Evolutionary conservation across 2,797 vertebrate genomes (phyloP).

Genomic region (Arctocebus calabarensis): DNA sequence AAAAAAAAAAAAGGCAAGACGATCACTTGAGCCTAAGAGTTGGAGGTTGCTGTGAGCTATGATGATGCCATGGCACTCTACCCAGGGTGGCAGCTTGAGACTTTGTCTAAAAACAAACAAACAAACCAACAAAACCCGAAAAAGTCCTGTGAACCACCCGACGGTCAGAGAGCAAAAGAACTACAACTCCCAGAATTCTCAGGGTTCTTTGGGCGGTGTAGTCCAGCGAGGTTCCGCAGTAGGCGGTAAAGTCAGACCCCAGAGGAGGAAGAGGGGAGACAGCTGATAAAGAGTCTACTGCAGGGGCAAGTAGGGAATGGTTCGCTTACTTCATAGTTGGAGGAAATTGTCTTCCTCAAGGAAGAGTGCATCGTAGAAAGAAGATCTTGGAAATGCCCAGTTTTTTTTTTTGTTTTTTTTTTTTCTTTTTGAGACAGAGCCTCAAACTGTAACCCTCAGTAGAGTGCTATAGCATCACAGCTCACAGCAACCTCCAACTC

Average conservation of each 20-base stretch:
- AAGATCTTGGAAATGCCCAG: not conserved
- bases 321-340: not conserved
- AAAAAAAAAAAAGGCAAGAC: too few species aligned
- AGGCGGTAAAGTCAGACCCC: not conserved
- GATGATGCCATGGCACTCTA: too few species aligned
- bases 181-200: slow-evolving; percentile 28
- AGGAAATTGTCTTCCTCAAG: not conserved
- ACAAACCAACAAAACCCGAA: too few species aligned
- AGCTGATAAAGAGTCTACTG: not conserved
- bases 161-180: not conserved
- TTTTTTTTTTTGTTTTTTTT: not conserved
- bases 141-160: too few species aligned
- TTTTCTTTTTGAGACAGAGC: too few species aligned
- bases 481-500: too few species aligned
- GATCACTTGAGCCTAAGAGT: too few species aligned
- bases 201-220: not conserved
- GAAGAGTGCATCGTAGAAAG: not conserved
- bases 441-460: too few species aligned
- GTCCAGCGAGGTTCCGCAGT: not conserved
- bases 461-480: too few species aligned
- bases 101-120: too few species aligned
- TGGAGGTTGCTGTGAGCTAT: too few species aligned
- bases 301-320: not conserved
- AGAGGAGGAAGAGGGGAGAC: not conserved
- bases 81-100: too few species aligned